These are phyloP conservation scores for Diarsia brunnea DNA, from an alignment of 2,888 invertebrate genomes.

Conservation along the genomic window DNA sequence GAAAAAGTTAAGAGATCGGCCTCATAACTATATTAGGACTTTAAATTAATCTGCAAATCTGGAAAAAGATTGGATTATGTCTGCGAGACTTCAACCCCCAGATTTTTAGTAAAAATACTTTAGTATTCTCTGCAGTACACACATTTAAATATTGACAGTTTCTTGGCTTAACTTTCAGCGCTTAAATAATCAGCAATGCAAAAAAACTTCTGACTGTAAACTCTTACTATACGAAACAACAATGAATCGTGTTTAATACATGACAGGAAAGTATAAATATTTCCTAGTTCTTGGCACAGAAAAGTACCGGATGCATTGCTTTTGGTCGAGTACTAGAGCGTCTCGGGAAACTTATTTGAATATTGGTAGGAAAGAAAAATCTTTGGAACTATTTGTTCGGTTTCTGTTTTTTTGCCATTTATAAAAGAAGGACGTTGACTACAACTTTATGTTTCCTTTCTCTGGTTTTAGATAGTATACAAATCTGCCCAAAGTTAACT, in stretches of 20 bases:
- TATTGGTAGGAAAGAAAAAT: constrained; percentile 11
- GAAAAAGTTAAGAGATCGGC: not conserved
- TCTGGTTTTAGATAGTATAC: not conserved
- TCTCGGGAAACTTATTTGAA: constrained; percentile 25
- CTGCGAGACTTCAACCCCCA: accelerated
- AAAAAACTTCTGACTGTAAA: constrained; percentile 10
- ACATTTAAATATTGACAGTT: constrained; percentile 9
- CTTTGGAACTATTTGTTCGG: not conserved
- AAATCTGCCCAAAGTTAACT: not conserved
- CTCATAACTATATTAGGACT: not conserved
- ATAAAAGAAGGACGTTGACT: too few species aligned
- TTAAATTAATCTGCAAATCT: not conserved
- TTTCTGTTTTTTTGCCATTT: not conserved
- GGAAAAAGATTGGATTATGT: not conserved
- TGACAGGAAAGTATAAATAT: constrained; percentile 43
- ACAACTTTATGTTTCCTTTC: not conserved
- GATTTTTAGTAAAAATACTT: not conserved
- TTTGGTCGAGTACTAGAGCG: constrained; percentile 4
- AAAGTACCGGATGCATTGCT: constrained; percentile 4
- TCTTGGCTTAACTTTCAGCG: constrained; percentile 24
- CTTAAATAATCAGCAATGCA: constrained; percentile 29
- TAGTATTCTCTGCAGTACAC: constrained; percentile 18
- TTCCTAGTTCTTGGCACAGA: constrained; percentile 45
- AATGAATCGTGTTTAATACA: constrained; percentile 28
- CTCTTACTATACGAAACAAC: constrained; percentile 14